Evolutionary conservation across 2,797 vertebrate species (phyloP).

Genomic region (Helostoma temminkii): DNA sequence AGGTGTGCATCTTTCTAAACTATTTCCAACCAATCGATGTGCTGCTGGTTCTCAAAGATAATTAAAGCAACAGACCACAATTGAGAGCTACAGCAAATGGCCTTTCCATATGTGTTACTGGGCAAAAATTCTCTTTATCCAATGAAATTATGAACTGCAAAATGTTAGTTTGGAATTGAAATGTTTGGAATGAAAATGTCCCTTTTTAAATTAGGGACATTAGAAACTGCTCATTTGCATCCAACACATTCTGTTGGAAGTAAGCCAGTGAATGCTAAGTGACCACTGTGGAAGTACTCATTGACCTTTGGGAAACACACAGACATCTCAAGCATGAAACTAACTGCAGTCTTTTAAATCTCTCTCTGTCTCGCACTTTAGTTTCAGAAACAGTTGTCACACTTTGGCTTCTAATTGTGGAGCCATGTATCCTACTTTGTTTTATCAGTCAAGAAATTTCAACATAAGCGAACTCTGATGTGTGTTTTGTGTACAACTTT

Average conservation of each 20-base stretch:
- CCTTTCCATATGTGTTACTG: too few relatives aligned
- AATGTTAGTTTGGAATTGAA: neutral
- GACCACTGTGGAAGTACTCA: conserved; percentile 23
- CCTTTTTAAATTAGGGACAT: neutral
- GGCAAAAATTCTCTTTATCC: too few relatives aligned
- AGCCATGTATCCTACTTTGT: neutral
- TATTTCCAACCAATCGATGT: too few relatives aligned
- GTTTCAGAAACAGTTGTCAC: neutral
- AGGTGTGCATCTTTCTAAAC: too few relatives aligned
- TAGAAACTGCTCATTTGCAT: conserved; percentile 46
- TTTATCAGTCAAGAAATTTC: conserved; percentile 5
- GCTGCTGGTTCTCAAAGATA: too few relatives aligned
- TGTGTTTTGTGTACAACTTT: conserved; percentile 34
- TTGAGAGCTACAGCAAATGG: too few relatives aligned
- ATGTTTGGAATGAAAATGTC: conserved; percentile 8
- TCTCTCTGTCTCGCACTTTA: conserved; percentile 1
- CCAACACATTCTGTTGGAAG: conserved; percentile 31
- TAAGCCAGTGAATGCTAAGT: conserved; percentile 48
- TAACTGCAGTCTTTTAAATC: neutral
- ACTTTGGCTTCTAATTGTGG: neutral
- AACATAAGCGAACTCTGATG: conserved; percentile 17
- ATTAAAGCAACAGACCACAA: too few relatives aligned
- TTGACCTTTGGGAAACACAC: conserved; percentile 24
- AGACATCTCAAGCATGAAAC: conserved; percentile 4
- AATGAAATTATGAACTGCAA: too few relatives aligned